phyloP scores from a whole-genome alignment of 92 coral and sea anemone genomes.

The Epizoanthus stellaris region DNA sequence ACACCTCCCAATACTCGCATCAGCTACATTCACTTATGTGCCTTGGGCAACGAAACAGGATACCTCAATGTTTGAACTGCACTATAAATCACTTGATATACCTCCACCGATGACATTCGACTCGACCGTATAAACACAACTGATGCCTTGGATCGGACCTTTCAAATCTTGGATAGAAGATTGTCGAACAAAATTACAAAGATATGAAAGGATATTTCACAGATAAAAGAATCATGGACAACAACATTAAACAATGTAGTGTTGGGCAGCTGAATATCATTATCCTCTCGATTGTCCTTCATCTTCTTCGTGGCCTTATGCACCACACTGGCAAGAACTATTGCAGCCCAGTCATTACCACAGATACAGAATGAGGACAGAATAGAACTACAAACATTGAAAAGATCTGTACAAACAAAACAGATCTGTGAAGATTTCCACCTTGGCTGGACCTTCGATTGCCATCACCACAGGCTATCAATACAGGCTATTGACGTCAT shows the following conservation, averaged over 20 bases:
- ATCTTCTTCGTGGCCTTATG: too few relatives aligned
- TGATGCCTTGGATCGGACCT: not conserved
- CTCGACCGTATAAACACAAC: not conserved
- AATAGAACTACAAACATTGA: not conserved
- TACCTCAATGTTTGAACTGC: not conserved
- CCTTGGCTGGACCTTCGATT: too few relatives aligned
- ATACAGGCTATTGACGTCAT: too few relatives aligned
- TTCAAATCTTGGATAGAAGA: not conserved
- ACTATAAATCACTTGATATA: not conserved
- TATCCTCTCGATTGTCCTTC: too few relatives aligned
- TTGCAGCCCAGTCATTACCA: too few relatives aligned
- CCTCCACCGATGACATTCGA: slow-evolving; percentile 8
- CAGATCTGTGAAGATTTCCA: not conserved
- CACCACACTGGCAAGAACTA: too few relatives aligned
- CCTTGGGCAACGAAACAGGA: not conserved
- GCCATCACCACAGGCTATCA: too few relatives aligned
- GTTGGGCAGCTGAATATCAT: not conserved
- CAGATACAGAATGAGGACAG: too few relatives aligned
- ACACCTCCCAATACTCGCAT: not conserved
- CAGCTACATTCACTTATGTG: not conserved
- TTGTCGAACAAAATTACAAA: not conserved
- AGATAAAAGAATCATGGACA: slow-evolving; percentile 1
- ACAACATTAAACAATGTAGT: not conserved
- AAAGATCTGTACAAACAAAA: not conserved
- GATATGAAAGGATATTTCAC: not conserved